Base-by-base conservation (phyloP, 2,113 vertebrate species). In the Solea solea region DNA sequence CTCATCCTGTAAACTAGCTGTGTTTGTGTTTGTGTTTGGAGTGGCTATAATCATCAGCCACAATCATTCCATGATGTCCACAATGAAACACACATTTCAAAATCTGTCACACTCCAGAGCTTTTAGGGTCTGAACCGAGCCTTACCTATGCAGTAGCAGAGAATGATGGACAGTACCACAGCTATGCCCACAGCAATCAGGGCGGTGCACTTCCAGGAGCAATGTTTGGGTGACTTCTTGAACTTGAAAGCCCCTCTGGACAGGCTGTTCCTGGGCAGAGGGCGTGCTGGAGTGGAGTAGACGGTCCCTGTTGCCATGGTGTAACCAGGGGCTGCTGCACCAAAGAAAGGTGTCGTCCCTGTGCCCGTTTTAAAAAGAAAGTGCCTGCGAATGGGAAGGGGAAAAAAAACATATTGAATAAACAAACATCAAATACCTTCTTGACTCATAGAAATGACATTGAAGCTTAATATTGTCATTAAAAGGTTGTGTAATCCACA, bases 341-440 rank as follows among this genome's bases (percentile, higher is more conserved):
- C 96, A 86, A 99, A 99, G 94, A 98, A 96, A 34, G 98, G 97
- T 64, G 97, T 97, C 13, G 97, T 96, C 86, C 97, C 98, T 78
- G 97, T 97, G 89, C 97, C 97, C 78, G 98, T 98, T 92, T 98
- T 99, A 95, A 99, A 97, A 86, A 99, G 96, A 93, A 99, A 99
- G 93, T 98, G 97, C 94, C 97, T 99, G 94, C 3, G 87, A 21
- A 67, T 44, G 14, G 16, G 39, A 4, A 21, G 45, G 44, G 28
- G 4, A 27, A 50, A 49, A 1, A 60, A 1, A 8, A 0, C 25
- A 25, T 39, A 1, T 5, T 0, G 25, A 21, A 27, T 28, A 21
- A 12, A 66, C 4, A 48, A 28, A 69, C 13, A 13, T 52, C 14
- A 55, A 57, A 56, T 59, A 0, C 34, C 3, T 34, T 6, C 34